A percentile compares a stretch with the other conserved stretches of the same genome.
Conservation (phyloP, 2,113 vertebrate genomes). For the Syngnathoides biaculeatus region DNA sequence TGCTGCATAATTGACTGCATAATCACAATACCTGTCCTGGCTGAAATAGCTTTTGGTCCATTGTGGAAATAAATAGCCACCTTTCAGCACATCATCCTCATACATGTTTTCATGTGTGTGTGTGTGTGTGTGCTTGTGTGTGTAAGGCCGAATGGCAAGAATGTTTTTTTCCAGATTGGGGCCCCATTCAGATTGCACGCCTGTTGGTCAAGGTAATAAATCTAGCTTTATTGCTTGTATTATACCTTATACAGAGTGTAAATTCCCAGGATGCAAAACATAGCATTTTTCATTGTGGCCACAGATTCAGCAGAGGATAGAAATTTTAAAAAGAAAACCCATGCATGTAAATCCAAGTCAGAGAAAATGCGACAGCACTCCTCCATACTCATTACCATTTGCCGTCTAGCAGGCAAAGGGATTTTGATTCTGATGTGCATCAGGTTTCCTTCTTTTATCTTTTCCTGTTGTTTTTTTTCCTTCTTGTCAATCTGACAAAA, state of each 20-base stretch:
- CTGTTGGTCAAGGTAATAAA: slow-evolving; percentile 6
- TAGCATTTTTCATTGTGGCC: not conserved
- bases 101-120: slow-evolving; percentile 8
- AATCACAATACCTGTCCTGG: slow-evolving; percentile 40
- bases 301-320: not conserved
- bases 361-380: not conserved
- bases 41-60: slow-evolving; percentile 42
- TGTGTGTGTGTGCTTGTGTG: not conserved
- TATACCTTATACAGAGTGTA: not conserved
- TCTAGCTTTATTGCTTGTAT: not conserved
- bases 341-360: not conserved
- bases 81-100: slow-evolving; percentile 24
- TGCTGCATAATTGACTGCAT: slow-evolving; percentile 47
- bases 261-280: not conserved
- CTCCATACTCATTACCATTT: not conserved
- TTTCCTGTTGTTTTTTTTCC: slow-evolving; percentile 21
- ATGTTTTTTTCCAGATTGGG: not conserved
- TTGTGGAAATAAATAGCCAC: slow-evolving; percentile 27
- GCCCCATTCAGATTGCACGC: slow-evolving; percentile 4
- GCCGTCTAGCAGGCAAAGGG: not conserved
- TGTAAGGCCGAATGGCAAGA: slow-evolving; percentile 14
- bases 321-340: not conserved
- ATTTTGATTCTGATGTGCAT: slow-evolving; percentile 7
- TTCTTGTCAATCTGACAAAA: slow-evolving; percentile 16
- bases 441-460: slow-evolving; percentile 12